phyloP scores from a whole-genome alignment of 2,888 invertebrate genomes.

The Stictocephala bisonia region DNA sequence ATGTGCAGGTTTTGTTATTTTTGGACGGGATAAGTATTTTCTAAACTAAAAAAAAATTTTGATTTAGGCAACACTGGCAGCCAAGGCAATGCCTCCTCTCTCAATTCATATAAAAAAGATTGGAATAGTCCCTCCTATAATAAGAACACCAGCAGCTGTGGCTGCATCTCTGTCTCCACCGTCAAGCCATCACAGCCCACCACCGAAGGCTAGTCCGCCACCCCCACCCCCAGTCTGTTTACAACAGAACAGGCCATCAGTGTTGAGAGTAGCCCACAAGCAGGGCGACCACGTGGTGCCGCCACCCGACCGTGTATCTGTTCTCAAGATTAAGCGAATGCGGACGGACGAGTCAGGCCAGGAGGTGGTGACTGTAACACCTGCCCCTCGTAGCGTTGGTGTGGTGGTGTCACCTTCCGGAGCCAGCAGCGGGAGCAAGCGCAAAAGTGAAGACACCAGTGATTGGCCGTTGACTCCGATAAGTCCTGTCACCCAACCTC shows the following conservation, averaged over 20 bases:
- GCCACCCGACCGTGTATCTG: slow-evolving; percentile 43
- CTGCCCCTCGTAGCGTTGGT: not conserved
- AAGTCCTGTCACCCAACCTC: no score
- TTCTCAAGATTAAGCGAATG: slow-evolving; percentile 22
- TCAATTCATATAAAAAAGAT: slow-evolving; percentile 62
- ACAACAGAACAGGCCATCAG: slow-evolving; percentile 48
- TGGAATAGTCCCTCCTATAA: slow-evolving; percentile 41
- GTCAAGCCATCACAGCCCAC: not conserved
- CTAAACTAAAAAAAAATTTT: no score
- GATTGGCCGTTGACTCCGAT: not conserved
- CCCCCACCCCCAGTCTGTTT: slow-evolving; percentile 6
- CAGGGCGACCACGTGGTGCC: slow-evolving; percentile 48
- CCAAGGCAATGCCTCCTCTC: slow-evolving; percentile 63
- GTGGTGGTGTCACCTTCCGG: slow-evolving; percentile 10
- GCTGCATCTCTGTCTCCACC: slow-evolving; percentile 22
- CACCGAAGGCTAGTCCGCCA: not conserved
- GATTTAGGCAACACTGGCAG: slow-evolving; percentile 62
- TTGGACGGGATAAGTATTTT: no score
- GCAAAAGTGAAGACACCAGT: slow-evolving; percentile 16
- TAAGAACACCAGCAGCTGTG: not conserved
- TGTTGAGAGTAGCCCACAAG: slow-evolving; percentile 54
- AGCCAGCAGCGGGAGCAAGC: not conserved
- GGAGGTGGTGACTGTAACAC: not conserved
- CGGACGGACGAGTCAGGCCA: slow-evolving; percentile 10
- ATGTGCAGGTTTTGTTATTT: no score